phyloP scores from a whole-genome alignment of 2,888 invertebrate species.

The Tenthredo livida region DNA sequence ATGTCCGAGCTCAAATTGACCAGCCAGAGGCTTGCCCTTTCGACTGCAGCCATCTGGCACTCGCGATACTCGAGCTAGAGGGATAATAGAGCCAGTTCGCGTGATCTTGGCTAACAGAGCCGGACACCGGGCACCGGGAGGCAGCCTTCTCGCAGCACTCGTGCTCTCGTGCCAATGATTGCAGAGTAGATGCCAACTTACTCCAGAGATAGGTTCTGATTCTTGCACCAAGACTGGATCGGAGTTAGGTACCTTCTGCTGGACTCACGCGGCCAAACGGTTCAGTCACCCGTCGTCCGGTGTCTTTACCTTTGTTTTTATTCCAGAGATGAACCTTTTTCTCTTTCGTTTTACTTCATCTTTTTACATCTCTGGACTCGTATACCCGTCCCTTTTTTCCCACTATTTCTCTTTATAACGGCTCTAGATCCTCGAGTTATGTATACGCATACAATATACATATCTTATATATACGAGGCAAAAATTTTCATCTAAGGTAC shows the following conservation, averaged over 20 bases:
- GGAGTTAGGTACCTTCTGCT: neutral
- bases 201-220: slow-evolving; percentile 32
- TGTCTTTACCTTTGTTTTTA: slow-evolving; percentile 8
- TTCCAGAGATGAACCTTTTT: neutral
- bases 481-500: slow-evolving; percentile 16
- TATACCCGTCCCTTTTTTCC: slow-evolving; percentile 3
- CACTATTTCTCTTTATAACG: neutral
- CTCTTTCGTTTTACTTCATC: neutral
- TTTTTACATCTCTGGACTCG: neutral
- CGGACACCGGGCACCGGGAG: slow-evolving; percentile 36
- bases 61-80: slow-evolving; percentile 61
- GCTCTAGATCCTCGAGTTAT: neutral
- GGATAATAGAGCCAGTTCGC: slow-evolving; percentile 63
- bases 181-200: slow-evolving; percentile 54
- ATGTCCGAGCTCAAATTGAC: neutral
- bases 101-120: slow-evolving; percentile 59
- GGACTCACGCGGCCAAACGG: slow-evolving; percentile 52
- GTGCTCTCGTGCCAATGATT: slow-evolving; percentile 66
- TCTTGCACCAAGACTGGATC: neutral
- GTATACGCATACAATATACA: neutral
- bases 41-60: slow-evolving; percentile 63
- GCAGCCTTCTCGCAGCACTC: slow-evolving; percentile 54
- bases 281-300: slow-evolving; percentile 56
- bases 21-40: neutral
- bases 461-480: neutral